Base-by-base conservation (phyloP, 2,888 invertebrate genomes). In the Andrena dorsata region DNA sequence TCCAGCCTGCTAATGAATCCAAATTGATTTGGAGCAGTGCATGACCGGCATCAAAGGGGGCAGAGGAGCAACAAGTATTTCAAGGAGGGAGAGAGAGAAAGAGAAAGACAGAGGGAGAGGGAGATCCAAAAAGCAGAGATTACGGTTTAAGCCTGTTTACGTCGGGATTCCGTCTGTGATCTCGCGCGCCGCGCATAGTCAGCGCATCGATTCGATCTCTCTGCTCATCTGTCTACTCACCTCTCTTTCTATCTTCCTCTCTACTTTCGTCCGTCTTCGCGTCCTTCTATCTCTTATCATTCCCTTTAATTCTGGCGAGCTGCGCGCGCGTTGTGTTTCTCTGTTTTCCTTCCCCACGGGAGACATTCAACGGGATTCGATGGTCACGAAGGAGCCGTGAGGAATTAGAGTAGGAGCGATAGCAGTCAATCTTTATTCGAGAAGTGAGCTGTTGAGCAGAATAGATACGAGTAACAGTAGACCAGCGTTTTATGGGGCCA, bases 141-240 rank as follows among this genome's bases (percentile, higher is more conserved):
- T 88, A 86, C 88, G 80, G 83, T 85, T 89, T 90, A 90, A 90
- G 88, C 85, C 84, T 90, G 89, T 89, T 90, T 90, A 90, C 88
- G 86, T 89, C 88, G 86, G 85, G 88, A 84, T 86, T 85, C 81
- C 77, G 83, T 87, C 85, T 89, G 85, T 83, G 89, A 89, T 89
- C 86, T 88, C 86, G 85, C 86, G 90, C 83, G 81, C 87, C 83
- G 78, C 82, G 85, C 88, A 88, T 86, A 88, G 83, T 82, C 83
- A 73, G 73, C 86, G 26, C 70, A 83, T 82, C 84, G 82, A 85
- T 83, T 81, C 82, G 68, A 66, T 69, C 75, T 80, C 80, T 71
- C 56, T 66, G 53, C 53, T 64, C 61, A 23, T 61, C 35, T 32
- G 20, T 47, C 47, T 68, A 8, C 63, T 61, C 65, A 32, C 1